phyloP scores from a whole-genome alignment of 2,888 invertebrate genomes.

The Carcina quercana region DNA sequence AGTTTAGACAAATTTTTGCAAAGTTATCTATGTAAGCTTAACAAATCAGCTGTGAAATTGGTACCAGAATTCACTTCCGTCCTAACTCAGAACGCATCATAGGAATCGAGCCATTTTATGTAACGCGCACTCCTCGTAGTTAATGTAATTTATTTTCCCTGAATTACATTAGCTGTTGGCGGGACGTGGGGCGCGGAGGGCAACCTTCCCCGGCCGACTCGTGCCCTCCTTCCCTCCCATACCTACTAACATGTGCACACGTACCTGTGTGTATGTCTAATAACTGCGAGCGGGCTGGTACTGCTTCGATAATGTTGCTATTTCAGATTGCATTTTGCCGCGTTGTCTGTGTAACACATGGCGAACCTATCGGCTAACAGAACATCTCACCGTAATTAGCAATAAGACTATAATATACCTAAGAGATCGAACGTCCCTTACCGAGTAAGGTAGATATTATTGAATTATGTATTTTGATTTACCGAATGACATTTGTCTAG shows the following conservation, averaged over 20 bases:
- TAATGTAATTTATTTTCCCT: constrained; percentile 67
- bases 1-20: constrained; percentile 65
- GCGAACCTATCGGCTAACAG: constrained; percentile 55
- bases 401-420: constrained; percentile 71
- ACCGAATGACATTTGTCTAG: constrained; percentile 62
- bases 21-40: constrained; percentile 69
- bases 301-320: constrained; percentile 60
- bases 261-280: no score
- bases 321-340: constrained; percentile 49
- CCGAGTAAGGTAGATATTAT: constrained; percentile 72
- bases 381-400: constrained; percentile 63
- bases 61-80: constrained; percentile 74
- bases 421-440: constrained; percentile 74
- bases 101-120: constrained; percentile 74
- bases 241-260: constrained; percentile 22
- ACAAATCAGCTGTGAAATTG: constrained; percentile 71
- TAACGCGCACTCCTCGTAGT: constrained; percentile 67
- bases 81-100: constrained; percentile 73
- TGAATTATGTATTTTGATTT: constrained; percentile 63
- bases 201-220: constrained; percentile 23
- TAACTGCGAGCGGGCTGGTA: constrained; percentile 62
- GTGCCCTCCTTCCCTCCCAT: constrained; percentile 3
- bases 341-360: constrained; percentile 39
- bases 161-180: constrained; percentile 53
- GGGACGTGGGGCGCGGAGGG: constrained; percentile 21